Evolutionary conservation across 2,797 vertebrate species (phyloP).

Genomic region (Pampus argenteus): DNA sequence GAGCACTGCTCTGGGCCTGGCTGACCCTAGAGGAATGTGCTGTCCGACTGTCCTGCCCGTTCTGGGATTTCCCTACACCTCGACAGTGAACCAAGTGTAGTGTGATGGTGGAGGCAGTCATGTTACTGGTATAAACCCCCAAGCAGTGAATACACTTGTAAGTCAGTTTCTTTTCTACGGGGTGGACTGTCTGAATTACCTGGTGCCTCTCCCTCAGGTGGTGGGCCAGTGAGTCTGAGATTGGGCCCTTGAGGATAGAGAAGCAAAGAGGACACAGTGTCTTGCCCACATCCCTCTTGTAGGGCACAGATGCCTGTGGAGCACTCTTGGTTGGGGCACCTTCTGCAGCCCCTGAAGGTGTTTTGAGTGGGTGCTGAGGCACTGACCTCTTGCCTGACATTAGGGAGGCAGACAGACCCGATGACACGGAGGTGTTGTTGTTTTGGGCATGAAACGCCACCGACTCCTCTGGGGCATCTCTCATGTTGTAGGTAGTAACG

Average conservation of each 20-base stretch:
- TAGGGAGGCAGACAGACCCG: conserved; percentile 78
- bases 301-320: conserved; percentile 93
- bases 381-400: conserved; percentile 69
- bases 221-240: conserved; percentile 96
- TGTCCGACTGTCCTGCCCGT: conserved; percentile 91
- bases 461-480: conserved; percentile 95
- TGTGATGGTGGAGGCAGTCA: conserved; percentile 98
- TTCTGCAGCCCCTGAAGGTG: conserved; percentile 84
- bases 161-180: conserved; percentile 98
- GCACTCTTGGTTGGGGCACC: conserved; percentile 85
- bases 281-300: conserved; percentile 98
- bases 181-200: conserved; percentile 97
- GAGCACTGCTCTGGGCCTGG: conserved; percentile 84
- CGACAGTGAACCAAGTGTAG: conserved; percentile 97
- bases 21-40: conserved; percentile 85
- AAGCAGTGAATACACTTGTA: conserved; percentile 99
- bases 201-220: conserved; percentile 97
- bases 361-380: conserved; percentile 86
- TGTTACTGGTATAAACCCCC: conserved; percentile 98
- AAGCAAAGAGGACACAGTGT: conserved; percentile 98
- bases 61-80: conserved; percentile 96
- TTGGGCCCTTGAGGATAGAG: conserved; percentile 98
- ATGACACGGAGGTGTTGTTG: conserved; percentile 77
- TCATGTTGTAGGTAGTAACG: conserved; percentile 98
- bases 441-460: conserved; percentile 97